Evolutionary conservation across 2,888 invertebrate species (phyloP), one percentile per base, ranked within the genome.

Genomic region (Trissonchulus latispiculum): DNA sequence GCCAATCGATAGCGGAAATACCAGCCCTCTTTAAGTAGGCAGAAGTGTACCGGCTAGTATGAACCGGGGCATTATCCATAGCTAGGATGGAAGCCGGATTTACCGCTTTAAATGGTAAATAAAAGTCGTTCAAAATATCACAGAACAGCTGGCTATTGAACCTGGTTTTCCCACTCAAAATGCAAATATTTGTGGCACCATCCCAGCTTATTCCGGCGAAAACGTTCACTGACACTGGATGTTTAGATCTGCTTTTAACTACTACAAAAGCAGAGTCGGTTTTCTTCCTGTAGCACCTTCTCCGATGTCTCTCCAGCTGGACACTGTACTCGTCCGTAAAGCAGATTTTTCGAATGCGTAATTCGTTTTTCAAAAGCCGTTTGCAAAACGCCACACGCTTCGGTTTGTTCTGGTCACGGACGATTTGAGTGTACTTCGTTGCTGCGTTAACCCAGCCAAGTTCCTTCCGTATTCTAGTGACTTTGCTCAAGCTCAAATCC

Each of bases 141-240:
- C 64, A 64, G 28, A 31, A 64, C 28, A 64, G 8, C 18, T 28
- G 33, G 28, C 31, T 31, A n/a, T 64, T 33, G 15, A 64, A 31
- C 33, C 64, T 28, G 18, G 29, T 64, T 29, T 33, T 64, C 15
- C 64, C 64, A 64, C 28, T 33, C 29, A 64, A 64, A n/a, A 64
- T 64, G 64, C 64, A 64, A 64, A 64, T 64, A 31, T 64, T 64
- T 28, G 64, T 64, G 33, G 64, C 64, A n/a, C 64, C 64, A 28
- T 31, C 29, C 64, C 64, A 64, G 28, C 64, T 31, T 3, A 48
- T 48, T 48, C 48, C 48, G 48, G 48, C 48, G 48, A 48, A 48
- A 23, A 48, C 48, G 48, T 48, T 28, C 18, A 64, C 64, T 33
- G 29, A 31, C 29, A 64, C 64, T 33, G 64, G 64, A 64, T 64